Base-by-base conservation (phyloP, 2,888 invertebrate genomes). In the Pristionchus japonicus region DNA sequence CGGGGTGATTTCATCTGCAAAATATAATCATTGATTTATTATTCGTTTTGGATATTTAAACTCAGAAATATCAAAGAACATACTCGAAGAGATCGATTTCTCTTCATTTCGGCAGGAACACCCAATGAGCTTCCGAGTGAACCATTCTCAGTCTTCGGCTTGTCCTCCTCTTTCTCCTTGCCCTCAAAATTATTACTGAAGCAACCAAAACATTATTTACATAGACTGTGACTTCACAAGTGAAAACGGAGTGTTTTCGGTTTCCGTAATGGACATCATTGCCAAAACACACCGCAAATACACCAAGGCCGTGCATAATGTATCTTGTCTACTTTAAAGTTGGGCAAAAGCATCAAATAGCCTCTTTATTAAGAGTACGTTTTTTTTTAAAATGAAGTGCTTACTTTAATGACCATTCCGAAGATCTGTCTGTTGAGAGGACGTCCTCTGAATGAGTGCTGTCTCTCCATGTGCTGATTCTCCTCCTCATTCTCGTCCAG, bases 81-180 rank as follows among this genome's bases (percentile, higher is more conserved):
- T 86, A 91, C 92, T 74, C 91, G 90, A 40, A 91, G 88, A 1
- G 91, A 91, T 61, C 91, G 89, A 88, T 92, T 91, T 83, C 92
- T 84, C 86, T 90, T 91, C 89, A 91, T 86, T n/a, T 91, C 91
- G 23, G 87, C 87, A 47, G 86, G 86, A 17, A 86, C 49, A 49
- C 67, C 86, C 3, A 86, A 37, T 3, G 86, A 70, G 23, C 31
- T 31, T 3, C 34, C 31, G 1, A 27, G 34, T n/a, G n/a, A n/a
- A n/a, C 13, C 57, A 52, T 40, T 47, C 37, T 70, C 43, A 27
- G 67, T 52, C 88, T 88, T 67, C 67, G n/a, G n/a, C n/a, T n/a
- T n/a, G n/a, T 31, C 86, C 40, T 67, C 70, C 49, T 86, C 86
- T 43, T 82, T 82, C 23, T 82, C 82, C 52, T 82, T 70, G 0